Base-by-base conservation (phyloP, 1,140 invertebrate species). In the Ips nitidus region DNA sequence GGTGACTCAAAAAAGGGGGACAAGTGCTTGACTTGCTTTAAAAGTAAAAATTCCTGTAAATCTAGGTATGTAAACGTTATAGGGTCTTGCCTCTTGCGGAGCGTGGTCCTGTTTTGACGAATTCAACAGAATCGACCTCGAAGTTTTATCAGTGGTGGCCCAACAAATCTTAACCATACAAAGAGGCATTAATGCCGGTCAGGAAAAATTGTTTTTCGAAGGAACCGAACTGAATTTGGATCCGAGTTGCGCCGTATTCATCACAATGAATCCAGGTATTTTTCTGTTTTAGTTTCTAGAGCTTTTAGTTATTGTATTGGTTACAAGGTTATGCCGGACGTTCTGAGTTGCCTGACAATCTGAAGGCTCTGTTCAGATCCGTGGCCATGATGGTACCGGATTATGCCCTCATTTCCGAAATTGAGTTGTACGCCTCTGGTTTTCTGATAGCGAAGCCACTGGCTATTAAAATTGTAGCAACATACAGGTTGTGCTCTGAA, bases 341-440 rank as follows among this genome's bases (percentile, higher is more conserved):
- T 72, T 92, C 92, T 0, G 94, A 97, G 79, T 82, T 97, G 39
- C 95, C 95, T 0, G 94, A 98, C 80, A 98, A 98, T 84, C 83
- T 97, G n/a, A 97, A 97, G 88, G 94, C 94, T 0, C 80, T 98
- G 3, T 98, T 98, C 84, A 87, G 96, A 71, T 93, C 95, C 1
- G 95, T 98, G 8, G 95, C 95, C 40, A 98, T 98, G 96, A 98
- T 98, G 95, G 94, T 98, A 37, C 96, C 96, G 1, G 95, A 98
- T 82, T 97, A 97, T 81, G 93, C 93, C 5, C 80, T 98, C 6
- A 98, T 98, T 76, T 93, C 95, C 0, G 95, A 98, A 83, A 97
- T 97, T 70, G 92, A 93, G 55, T 80, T 98, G 0, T 97, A 97
- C 75, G 96, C 95, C 0, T 95, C 89, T 80, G 96, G 96, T n/a